Evolutionary conservation across 2,797 vertebrate species (phyloP), one percentile per base, ranked within the genome.

Genomic region (Eutrigla gurnardus): DNA sequence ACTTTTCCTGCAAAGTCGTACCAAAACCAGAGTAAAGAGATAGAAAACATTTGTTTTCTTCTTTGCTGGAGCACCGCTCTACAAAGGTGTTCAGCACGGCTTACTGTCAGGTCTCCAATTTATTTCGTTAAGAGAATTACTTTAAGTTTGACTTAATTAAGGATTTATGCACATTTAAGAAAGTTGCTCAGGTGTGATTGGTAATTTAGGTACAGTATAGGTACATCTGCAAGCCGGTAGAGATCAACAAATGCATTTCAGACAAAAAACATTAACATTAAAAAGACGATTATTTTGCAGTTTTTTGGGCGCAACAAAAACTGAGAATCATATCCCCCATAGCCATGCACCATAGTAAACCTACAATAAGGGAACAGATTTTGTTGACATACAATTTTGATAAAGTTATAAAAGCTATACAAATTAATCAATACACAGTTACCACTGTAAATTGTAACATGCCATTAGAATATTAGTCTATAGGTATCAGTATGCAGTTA

Each of bases 1-100:
- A 47, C n/a, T 15, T 65, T 68, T 73, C 50, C 54, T 76, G 68
- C 67, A 60, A 5, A 70, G 46, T 14, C 64, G 54, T 12, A 15
- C 37, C 15, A 17, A 36, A 73, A 70, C 46, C 66, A 2, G 42
- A 59, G 42, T 4, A 62, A 50, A 37, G 14, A 6, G 13, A 72
- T 47, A 43, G 40, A 32, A 73, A 60, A 49, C 0, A 9, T 6
- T 15, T 45, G 62, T 2, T 45, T 35, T 50, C 35, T 46, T 12
- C 40, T 46, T 65, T 60, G n/a, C 49, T 58, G 7, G 33, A 59
- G 45, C 35, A 11, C 65, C 60, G 17, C 25, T 65, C 35, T 70
- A 32, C 45, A 50, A 68, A 70, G 61, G 45, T 77, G 62, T 54
- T 65, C 32, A 62, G 2, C 40, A 32, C 8, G 46, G 47, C 25